Evolutionary conservation across 2,113 vertebrate genomes (phyloP), one percentile per base, ranked within the genome.

Genomic region (Cyprinodon variegatus): DNA sequence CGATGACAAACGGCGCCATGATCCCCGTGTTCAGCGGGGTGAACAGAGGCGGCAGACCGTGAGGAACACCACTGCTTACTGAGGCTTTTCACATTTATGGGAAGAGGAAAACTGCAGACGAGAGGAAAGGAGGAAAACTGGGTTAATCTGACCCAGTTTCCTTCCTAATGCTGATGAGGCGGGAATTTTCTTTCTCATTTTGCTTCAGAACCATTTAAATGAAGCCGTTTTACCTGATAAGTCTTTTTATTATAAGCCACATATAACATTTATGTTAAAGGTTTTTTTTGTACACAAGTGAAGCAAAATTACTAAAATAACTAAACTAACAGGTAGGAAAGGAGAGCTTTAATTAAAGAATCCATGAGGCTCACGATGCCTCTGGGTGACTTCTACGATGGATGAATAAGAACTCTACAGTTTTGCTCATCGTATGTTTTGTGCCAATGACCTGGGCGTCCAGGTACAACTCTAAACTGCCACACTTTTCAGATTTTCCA

Each of bases 101-200:
- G 61, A 68, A 72, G 48, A 37, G 69, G 48, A 74, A 82, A 83
- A 77, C 65, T 60, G 13, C 9, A 46, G 76, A 39, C 53, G 73
- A 61, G 48, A 40, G 38, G 36, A 86, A 69, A 37, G 65, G 15
- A 37, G 20, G 38, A 39, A 86, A 85, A 81, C 68, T 76, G 76
- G 68, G 84, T 81, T 77, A 83, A 88, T 89, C 60, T 86, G 93
- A 88, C 87, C 90, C 70, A 85, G 61, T 86, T 90, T 88, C 50
- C 57, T 13, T 36, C 63, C 59, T 11, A 11, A 9, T 39, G 59
- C 75, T 69, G 62, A 68, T 83, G 73, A 79, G 29, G 59, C 78
- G 77, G 70, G 78, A 81, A 64, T 20, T 53, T 76, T 87, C 68
- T 65, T 79, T 73, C 17, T 85, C 61, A 37, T 71, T 65, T 14